Conservation (phyloP, 1,140 invertebrate species). For the Xylocopa sonorina region DNA sequence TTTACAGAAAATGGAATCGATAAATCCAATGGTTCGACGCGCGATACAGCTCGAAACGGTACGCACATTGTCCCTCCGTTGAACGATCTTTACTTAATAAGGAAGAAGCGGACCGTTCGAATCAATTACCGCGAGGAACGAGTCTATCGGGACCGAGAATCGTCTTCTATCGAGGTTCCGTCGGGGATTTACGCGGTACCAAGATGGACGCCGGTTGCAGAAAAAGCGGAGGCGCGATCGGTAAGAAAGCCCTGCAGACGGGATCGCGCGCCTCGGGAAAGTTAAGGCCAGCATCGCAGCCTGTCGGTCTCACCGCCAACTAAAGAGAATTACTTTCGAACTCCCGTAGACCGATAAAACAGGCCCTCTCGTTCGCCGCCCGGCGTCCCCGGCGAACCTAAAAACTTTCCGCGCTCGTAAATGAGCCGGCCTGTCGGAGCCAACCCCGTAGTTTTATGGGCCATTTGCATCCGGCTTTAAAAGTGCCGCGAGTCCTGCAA, state of each 20-base stretch:
- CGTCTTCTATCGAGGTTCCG: too few relatives aligned
- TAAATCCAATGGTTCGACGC: too few relatives aligned
- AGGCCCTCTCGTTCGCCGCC: conserved; percentile 60
- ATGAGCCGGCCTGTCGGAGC: conserved; percentile 66
- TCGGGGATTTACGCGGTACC: too few relatives aligned
- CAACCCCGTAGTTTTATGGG: conserved; percentile 76
- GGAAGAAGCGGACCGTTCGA: too few relatives aligned
- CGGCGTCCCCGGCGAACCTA: conserved; percentile 53
- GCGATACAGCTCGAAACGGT: too few relatives aligned
- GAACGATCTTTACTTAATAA: too few relatives aligned
- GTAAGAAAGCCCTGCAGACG: conserved; percentile 36
- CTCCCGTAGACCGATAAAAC: conserved; percentile 76
- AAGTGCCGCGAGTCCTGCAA: conserved; percentile 75
- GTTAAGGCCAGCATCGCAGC: conserved; percentile 61
- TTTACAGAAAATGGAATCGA: too few relatives aligned
- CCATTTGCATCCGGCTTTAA: conserved; percentile 80
- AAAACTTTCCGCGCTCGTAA: conserved; percentile 78
- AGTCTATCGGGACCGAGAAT: too few relatives aligned
- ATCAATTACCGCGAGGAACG: too few relatives aligned
- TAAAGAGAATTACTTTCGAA: conserved; percentile 76
- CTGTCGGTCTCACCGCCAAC: conserved; percentile 68
- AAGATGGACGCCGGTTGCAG: too few relatives aligned
- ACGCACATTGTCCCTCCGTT: too few relatives aligned
- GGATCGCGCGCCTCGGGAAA: background rate
- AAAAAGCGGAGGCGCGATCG: conserved; percentile 14